These are phyloP conservation scores for Eulemur coronatus DNA, from an alignment of 2,797 vertebrate species.

Conservation along the genomic window DNA sequence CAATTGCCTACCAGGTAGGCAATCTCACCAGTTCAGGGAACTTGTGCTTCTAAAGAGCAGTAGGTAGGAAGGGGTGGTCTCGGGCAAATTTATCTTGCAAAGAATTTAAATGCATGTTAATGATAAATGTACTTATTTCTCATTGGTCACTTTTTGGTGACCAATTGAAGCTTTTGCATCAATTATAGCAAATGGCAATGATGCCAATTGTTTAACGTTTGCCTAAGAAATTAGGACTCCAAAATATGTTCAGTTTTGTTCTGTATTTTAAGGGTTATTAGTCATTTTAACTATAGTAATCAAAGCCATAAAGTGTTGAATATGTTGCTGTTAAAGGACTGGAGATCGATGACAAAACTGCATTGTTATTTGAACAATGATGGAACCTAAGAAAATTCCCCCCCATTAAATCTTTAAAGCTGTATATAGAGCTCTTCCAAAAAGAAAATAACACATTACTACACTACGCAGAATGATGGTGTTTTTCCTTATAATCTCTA, in stretches of 20 bases:
- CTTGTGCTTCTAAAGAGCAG: neutral
- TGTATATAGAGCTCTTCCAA: neutral
- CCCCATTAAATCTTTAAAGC: neutral
- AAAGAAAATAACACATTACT: neutral
- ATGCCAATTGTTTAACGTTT: neutral
- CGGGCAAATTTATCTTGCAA: neutral
- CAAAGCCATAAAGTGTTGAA: constrained; percentile 14
- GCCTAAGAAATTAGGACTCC: constrained; percentile 4
- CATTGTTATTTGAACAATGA: neutral
- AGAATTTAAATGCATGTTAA: neutral
- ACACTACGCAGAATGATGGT: neutral
- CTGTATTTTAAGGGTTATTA: neutral
- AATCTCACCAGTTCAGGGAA: neutral
- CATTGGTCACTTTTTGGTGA: neutral
- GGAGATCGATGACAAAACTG: constrained; percentile 1
- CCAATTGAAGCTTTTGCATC: neutral
- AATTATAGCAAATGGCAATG: neutral
- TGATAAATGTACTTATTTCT: neutral
- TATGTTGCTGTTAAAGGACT: neutral
- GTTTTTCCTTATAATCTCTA: neutral
- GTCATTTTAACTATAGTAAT: constrained; percentile 13
- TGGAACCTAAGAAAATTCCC: constrained; percentile 26
- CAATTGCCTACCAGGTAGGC: neutral
- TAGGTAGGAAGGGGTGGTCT: neutral
- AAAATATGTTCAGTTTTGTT: constrained; percentile 11